phyloP scores from a whole-genome alignment of 1,140 invertebrate genomes.

The Caligus rogercresseyi region DNA sequence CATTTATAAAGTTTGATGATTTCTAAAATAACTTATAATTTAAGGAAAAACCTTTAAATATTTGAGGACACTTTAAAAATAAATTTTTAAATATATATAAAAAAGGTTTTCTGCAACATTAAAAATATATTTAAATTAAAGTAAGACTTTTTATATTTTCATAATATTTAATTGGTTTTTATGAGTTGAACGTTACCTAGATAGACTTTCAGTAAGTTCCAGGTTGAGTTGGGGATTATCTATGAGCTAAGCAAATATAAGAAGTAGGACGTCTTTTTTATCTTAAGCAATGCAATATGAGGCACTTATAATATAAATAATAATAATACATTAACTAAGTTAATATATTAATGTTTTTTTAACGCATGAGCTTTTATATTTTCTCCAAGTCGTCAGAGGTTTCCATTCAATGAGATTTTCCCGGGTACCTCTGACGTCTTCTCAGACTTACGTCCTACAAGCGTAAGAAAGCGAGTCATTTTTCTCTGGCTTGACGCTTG shows the following conservation, averaged over 20 bases:
- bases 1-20: too few relatives aligned
- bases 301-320: background rate
- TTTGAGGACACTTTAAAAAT: too few relatives aligned
- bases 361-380: background rate
- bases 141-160: background rate
- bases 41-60: too few relatives aligned
- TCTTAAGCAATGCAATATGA: background rate
- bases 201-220: too few relatives aligned
- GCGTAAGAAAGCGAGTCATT: background rate
- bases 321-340: background rate
- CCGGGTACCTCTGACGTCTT: background rate
- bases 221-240: too few relatives aligned
- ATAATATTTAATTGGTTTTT: background rate
- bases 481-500: background rate
- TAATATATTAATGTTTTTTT: background rate
- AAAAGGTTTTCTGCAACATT: too few relatives aligned
- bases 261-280: background rate
- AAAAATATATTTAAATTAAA: background rate
- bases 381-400: conserved; percentile 4
- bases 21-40: too few relatives aligned
- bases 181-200: too few relatives aligned
- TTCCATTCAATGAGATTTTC: background rate
- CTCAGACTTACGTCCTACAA: background rate
- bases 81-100: too few relatives aligned
- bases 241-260: background rate